Percentiles rank a stretch among this genome's conserved stretches.
Evolutionary conservation across 2,113 vertebrate species (phyloP).

Genomic region (Upupa epops): DNA sequence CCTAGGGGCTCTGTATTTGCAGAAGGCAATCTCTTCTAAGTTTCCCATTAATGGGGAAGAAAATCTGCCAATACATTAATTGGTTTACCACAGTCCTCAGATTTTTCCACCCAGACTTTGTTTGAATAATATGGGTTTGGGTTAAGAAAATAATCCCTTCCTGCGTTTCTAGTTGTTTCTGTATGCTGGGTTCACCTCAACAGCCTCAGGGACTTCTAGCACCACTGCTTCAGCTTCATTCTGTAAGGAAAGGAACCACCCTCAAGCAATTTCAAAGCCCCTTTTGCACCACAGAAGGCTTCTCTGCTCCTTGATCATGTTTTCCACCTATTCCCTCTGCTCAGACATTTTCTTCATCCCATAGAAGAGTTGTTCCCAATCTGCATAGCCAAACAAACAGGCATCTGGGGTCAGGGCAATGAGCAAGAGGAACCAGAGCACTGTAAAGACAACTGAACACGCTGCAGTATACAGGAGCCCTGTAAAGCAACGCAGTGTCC

Average conservation of each 20-base stretch:
- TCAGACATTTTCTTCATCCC: neutral
- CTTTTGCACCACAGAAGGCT: neutral
- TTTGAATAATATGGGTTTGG: neutral
- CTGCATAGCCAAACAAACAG: neutral
- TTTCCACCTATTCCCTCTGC: neutral
- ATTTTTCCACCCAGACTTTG: neutral
- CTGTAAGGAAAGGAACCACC: neutral
- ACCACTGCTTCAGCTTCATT: neutral
- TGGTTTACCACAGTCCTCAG: neutral
- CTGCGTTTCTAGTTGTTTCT: neutral
- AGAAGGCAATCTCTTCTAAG: neutral
- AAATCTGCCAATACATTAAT: neutral
- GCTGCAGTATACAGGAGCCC: neutral
- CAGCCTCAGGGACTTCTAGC: neutral
- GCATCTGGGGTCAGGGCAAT: neutral
- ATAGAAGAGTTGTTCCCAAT: neutral
- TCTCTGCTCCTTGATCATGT: neutral
- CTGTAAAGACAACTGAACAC: neutral
- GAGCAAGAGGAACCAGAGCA: neutral
- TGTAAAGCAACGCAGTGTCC: rapidly evolving
- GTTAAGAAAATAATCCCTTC: neutral
- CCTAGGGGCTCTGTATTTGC: neutral
- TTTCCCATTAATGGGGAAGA: neutral
- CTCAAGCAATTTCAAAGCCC: neutral
- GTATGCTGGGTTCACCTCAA: neutral